Conservation (phyloP, 1,140 invertebrate species). For the Drosophila sechellia region DNA sequence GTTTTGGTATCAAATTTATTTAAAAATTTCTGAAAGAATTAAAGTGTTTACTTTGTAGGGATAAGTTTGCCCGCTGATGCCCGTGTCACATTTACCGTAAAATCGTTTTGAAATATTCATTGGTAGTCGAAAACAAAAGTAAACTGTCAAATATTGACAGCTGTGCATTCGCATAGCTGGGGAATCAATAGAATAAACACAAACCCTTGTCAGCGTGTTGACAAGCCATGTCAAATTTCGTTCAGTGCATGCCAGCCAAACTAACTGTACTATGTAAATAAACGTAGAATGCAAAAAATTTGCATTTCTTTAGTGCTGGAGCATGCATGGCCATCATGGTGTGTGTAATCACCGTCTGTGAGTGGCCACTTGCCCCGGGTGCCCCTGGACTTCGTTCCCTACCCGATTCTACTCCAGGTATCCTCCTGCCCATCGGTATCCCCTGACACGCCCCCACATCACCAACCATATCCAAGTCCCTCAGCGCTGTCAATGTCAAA, state of each 20-base stretch:
- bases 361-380: conserved; percentile 11
- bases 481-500: conserved; percentile 76
- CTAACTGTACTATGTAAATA: conserved; percentile 74
- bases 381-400: background rate
- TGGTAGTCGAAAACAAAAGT: conserved; percentile 40
- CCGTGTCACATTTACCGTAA: conserved; percentile 14
- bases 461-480: background rate
- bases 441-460: background rate
- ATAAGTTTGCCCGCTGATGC: background rate
- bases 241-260: conserved; percentile 53
- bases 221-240: conserved; percentile 44
- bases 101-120: conserved; percentile 34
- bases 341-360: conserved; percentile 49
- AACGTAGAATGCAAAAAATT: conserved; percentile 67
- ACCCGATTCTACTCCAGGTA: background rate
- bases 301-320: conserved; percentile 36
- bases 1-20: too few relatives aligned
- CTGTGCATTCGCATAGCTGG: conserved; percentile 7
- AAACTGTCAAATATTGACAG: conserved; percentile 47
- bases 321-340: conserved; percentile 34
- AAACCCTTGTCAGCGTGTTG: conserved; percentile 43
- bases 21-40: background rate
- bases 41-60: background rate
- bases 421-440: conserved; percentile 1
- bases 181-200: conserved; percentile 30